A percentile compares a stretch with the other conserved stretches of the same genome.
Conservation (phyloP, 2,113 vertebrate genomes). For the Hydrochoerus hydrochaeris region DNA sequence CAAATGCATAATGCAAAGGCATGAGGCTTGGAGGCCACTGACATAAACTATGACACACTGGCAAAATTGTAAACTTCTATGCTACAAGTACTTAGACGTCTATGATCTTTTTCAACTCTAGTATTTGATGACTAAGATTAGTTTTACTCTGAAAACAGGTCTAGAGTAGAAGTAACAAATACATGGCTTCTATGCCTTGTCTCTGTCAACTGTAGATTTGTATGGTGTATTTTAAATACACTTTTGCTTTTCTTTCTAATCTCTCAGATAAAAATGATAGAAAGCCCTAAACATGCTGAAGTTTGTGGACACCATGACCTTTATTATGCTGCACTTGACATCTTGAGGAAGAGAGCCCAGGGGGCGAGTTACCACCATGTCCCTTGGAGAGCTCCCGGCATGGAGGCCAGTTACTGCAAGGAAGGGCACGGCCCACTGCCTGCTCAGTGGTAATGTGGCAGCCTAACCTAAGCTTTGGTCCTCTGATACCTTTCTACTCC, state of each 20-base stretch:
- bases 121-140: background rate
- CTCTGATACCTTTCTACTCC: background rate
- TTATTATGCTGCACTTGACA: conserved; percentile 87
- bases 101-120: conserved; percentile 14
- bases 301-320: conserved; percentile 82
- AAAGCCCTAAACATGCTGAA: conserved; percentile 69
- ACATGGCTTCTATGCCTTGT: background rate
- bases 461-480: background rate
- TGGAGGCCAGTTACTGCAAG: conserved; percentile 72
- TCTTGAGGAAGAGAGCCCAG: conserved; percentile 81
- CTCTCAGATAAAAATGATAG: conserved; percentile 78
- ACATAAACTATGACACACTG: no score
- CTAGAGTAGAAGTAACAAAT: conserved; percentile 11
- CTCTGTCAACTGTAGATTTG: background rate
- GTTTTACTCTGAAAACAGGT: background rate
- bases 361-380: conserved; percentile 56
- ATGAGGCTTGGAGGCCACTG: no score
- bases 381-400: conserved; percentile 66
- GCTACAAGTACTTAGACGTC: background rate
- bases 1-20: no score
- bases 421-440: conserved; percentile 50
- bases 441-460: conserved; percentile 77
- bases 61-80: background rate
- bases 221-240: background rate
- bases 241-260: conserved; percentile 19